These are phyloP conservation scores for Enteromius viviparus DNA, from an alignment of 2,797 vertebrate species.

Conservation along the genomic window DNA sequence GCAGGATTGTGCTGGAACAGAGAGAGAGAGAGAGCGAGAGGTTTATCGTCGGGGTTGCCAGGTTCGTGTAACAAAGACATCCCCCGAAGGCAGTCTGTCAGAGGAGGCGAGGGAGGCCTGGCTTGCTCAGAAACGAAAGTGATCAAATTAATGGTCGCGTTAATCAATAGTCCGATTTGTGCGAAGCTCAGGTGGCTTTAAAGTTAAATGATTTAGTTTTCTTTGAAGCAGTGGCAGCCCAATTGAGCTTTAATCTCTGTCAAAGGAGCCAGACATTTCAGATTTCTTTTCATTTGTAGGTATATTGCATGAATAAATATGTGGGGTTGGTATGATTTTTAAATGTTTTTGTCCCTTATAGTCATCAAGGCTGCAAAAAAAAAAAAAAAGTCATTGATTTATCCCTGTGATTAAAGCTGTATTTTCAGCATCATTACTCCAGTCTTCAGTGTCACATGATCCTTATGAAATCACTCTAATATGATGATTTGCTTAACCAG, in stretches of 20 bases:
- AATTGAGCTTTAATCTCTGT: not conserved
- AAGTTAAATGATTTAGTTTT: not conserved
- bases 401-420: not conserved
- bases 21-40: conserved; percentile 29
- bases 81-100: not conserved
- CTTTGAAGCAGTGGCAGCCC: not conserved
- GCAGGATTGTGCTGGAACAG: conserved; percentile 41
- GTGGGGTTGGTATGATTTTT: not conserved
- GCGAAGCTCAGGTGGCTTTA: not conserved
- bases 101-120: not conserved
- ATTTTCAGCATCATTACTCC: not conserved
- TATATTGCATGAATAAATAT: not conserved
- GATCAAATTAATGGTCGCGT: not conserved
- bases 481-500: not conserved
- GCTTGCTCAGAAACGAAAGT: not conserved
- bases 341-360: not conserved
- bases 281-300: not conserved
- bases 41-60: conserved; percentile 19
- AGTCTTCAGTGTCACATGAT: not conserved
- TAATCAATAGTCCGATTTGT: conserved; percentile 8
- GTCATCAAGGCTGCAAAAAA: not conserved
- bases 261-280: not conserved
- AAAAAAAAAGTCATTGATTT: not conserved
- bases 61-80: conserved; percentile 14
- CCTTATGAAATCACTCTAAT: not conserved